phyloP scores from a whole-genome alignment of 2,113 vertebrate genomes.

The Psittacus erithacus region DNA sequence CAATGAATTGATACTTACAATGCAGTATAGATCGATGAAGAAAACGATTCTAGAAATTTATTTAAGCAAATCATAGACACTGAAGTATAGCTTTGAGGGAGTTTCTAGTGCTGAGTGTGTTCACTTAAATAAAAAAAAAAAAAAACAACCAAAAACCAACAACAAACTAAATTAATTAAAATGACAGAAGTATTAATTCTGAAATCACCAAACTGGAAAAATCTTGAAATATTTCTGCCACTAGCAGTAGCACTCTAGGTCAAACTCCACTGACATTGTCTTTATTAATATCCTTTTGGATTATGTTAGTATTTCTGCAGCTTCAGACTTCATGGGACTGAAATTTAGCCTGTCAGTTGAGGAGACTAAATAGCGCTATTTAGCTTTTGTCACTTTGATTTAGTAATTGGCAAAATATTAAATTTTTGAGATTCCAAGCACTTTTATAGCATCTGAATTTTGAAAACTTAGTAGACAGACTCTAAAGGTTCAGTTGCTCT shows the following conservation, averaged over 20 bases:
- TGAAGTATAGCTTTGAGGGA: neutral
- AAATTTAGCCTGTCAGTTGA: neutral
- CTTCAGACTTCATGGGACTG: neutral
- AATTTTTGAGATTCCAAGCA: slow-evolving; percentile 13
- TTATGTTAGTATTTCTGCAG: neutral
- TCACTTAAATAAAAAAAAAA: neutral
- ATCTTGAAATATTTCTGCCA: neutral
- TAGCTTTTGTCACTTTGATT: slow-evolving; percentile 38
- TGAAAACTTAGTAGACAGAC: slow-evolving; percentile 9
- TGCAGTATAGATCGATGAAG: neutral
- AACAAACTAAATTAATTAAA: neutral
- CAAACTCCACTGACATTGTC: neutral
- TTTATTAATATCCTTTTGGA: neutral
- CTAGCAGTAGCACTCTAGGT: neutral
- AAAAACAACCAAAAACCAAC: neutral
- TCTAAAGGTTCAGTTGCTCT: neutral
- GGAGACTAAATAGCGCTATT: slow-evolving; percentile 13
- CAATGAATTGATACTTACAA: neutral
- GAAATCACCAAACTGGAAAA: neutral
- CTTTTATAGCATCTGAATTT: neutral
- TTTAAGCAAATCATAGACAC: neutral
- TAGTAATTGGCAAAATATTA: slow-evolving; percentile 37
- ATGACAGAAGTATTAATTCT: neutral
- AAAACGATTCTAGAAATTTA: neutral
- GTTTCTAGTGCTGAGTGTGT: neutral